phyloP scores from a whole-genome alignment of 2,888 invertebrate genomes.

The Plebejus melissa region DNA sequence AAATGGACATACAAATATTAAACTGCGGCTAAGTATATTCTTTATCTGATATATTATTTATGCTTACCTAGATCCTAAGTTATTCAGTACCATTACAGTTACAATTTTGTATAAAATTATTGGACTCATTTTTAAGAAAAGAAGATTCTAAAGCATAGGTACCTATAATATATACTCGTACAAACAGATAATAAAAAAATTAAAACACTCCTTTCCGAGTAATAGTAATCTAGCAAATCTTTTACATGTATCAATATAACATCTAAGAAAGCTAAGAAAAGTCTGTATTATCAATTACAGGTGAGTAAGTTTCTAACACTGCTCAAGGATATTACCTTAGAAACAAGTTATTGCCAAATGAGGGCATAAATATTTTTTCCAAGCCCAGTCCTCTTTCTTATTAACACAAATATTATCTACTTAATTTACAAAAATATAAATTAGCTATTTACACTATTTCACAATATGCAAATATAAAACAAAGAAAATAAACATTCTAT shows the following conservation, averaged over 20 bases:
- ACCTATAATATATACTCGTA: background rate
- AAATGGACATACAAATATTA: background rate
- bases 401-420: background rate
- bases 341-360: conserved; percentile 1
- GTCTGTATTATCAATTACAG: background rate
- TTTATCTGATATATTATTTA: background rate
- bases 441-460: background rate
- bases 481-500: conserved; percentile 1
- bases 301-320: background rate
- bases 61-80: background rate
- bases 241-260: background rate
- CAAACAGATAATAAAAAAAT: background rate
- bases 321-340: background rate
- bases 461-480: conserved; percentile 9
- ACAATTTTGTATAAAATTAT: conserved; percentile 3
- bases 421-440: background rate
- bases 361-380: conserved; percentile 1
- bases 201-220: background rate
- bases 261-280: background rate
- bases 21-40: background rate
- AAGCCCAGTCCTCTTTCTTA: conserved; percentile 1
- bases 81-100: background rate
- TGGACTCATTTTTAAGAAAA: background rate
- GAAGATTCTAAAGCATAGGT: background rate
- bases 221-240: background rate